These are phyloP conservation scores for Crotalus helleri DNA, from an alignment of 2,113 vertebrate genomes.

Conservation along the genomic window DNA sequence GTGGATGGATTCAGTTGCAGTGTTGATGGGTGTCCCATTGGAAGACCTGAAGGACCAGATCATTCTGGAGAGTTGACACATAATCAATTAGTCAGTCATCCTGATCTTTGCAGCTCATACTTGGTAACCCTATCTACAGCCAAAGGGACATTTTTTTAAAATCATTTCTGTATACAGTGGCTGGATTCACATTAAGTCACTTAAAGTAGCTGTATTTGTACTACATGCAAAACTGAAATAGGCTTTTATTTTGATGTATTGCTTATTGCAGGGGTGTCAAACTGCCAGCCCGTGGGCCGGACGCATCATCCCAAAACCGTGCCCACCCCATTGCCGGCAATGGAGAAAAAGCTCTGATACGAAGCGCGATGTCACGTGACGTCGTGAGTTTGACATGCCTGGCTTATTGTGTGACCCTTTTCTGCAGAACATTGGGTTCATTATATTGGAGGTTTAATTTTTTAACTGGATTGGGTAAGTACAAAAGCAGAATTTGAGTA, in stretches of 20 bases:
- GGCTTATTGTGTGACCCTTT: background rate
- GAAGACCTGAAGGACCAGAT: background rate
- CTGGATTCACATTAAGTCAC: background rate
- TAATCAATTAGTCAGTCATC: background rate
- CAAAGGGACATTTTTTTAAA: background rate
- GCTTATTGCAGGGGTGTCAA: background rate
- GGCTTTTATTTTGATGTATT: background rate
- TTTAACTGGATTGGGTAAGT: background rate
- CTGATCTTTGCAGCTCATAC: background rate
- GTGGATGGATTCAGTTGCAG: background rate
- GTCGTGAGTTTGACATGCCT: no score
- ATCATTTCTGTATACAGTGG: background rate
- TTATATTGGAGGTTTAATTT: background rate
- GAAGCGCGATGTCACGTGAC: rapidly evolving
- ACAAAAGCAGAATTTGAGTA: background rate
- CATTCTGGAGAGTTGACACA: background rate
- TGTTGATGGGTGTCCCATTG: background rate
- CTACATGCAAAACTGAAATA: background rate
- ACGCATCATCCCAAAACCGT: no score
- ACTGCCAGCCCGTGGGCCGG: no score
- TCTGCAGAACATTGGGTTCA: background rate
- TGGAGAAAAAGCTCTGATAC: no score
- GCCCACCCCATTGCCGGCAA: no score
- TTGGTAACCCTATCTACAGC: background rate
- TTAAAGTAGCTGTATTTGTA: background rate